Evolutionary conservation across 2,113 vertebrate species (phyloP), one percentile per base, ranked within the genome.

Genomic region (Myiozetetes cayanensis): DNA sequence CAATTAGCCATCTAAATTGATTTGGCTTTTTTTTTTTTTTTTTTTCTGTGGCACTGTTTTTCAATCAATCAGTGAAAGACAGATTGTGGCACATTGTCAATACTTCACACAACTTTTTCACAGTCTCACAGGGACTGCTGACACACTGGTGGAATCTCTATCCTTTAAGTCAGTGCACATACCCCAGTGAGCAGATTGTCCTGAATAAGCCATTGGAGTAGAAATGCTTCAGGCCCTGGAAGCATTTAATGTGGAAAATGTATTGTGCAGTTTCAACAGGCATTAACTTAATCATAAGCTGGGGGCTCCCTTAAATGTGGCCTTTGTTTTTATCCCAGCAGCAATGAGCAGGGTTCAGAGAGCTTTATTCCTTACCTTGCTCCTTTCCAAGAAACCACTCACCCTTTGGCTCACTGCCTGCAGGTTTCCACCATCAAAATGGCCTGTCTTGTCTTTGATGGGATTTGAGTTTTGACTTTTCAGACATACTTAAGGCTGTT

Each of bases 361-460:
- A 76, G 25, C 10, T 87, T 49, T 62, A 25, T 3, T 82, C 31
- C 79, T 87, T 27, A 18, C 37, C 37, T 66, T 46, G 19, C 22
- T 78, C 58, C 33, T 70, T 61, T 65, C 65, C 41, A 41, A 27
- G 18, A n/a, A 47, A 55, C 21, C 59, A 7, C 24, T 49, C 44
- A 24, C 8, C 13, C n/a, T 41, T 6, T 2, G 12, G 31, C 25
- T n/a, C 25, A 31, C 11, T 41, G 20, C 1, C 2, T n/a, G 43
- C 56, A 56, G 65, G 19, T 62, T 76, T 43, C 25, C 68, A 25
- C 25, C 46, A 63, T 11, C 35, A 14, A 0, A 2, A 35, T 5
- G 44, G 14, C 3, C 61, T 53, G 4, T 30, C 43, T 30, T 61
- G 35, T 6, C 43, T 78, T 80, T 55, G 22, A 55, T 16, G 52